phyloP scores from a whole-genome alignment of 2,888 invertebrate genomes.

The Flexamia atlantica region DNA sequence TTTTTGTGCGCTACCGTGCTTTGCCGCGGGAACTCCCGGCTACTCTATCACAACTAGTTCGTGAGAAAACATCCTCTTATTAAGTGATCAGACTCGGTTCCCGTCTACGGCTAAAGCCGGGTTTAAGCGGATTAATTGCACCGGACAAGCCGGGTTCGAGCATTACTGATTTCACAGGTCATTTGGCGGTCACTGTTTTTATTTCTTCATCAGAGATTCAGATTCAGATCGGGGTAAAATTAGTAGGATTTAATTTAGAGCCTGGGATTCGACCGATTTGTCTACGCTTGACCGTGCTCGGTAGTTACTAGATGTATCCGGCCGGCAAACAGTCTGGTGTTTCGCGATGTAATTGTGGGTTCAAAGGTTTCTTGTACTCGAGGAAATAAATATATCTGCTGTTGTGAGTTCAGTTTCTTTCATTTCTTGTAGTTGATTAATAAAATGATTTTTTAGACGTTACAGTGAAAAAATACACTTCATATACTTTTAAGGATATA shows the following conservation, averaged over 20 bases:
- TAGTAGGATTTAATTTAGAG: neutral
- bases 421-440: too few species aligned
- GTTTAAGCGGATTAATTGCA: neutral
- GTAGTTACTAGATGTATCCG: too few species aligned
- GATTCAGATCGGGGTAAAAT: neutral
- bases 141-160: neutral
- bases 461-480: too few species aligned
- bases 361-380: too few species aligned
- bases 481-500: too few species aligned
- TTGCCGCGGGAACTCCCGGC: neutral
- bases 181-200: neutral
- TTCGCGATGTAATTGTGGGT: too few species aligned
- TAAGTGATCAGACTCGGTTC: conserved; percentile 17
- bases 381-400: too few species aligned
- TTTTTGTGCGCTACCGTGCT: conserved; percentile 56
- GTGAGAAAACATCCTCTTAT: conserved; percentile 55
- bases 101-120: neutral
- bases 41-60: conserved; percentile 29
- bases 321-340: too few species aligned
- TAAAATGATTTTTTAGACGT: too few species aligned
- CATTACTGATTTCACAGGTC: conserved; percentile 46
- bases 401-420: too few species aligned
- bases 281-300: neutral
- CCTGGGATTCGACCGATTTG: neutral
- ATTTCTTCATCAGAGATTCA: neutral